A percentile compares a stretch with the other conserved stretches of the same genome.
Evolutionary conservation across 1,140 invertebrate species (phyloP).

Genomic region (Adoxophyes honmai): DNA sequence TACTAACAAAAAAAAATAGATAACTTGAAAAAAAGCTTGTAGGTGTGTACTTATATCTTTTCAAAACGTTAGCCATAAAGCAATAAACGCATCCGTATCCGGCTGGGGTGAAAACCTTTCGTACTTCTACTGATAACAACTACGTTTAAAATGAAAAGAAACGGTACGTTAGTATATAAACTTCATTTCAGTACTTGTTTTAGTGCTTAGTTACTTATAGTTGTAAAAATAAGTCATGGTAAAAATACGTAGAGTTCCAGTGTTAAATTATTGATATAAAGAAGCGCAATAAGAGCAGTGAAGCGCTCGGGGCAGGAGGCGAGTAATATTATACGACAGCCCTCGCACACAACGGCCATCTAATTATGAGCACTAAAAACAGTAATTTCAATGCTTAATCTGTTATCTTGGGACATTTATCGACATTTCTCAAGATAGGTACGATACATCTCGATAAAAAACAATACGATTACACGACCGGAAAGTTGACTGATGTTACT

Average conservation of each 20-base stretch:
- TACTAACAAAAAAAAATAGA: too few relatives aligned
- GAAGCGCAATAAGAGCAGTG: constrained; percentile 16
- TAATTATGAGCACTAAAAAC: constrained; percentile 39
- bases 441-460: constrained; percentile 23
- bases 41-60: too few relatives aligned
- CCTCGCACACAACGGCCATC: constrained; percentile 22
- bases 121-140: too few relatives aligned
- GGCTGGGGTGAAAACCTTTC: background rate
- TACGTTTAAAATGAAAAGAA: too few relatives aligned
- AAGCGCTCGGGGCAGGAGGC: constrained; percentile 12
- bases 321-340: constrained; percentile 22
- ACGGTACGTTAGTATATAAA: too few relatives aligned
- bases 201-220: too few relatives aligned
- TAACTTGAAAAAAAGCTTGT: too few relatives aligned
- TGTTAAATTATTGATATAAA: constrained; percentile 24
- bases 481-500: too few relatives aligned
- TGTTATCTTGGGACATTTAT: constrained; percentile 30
- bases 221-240: too few relatives aligned
- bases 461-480: constrained; percentile 17
- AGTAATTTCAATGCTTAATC: constrained; percentile 35
- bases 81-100: background rate
- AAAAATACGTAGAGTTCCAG: background rate
- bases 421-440: constrained; percentile 24
- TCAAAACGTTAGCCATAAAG: background rate
- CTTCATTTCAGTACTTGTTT: too few relatives aligned